These are phyloP conservation scores for Margarornis squamiger DNA, from an alignment of 2,797 vertebrate genomes.

Conservation along the genomic window DNA sequence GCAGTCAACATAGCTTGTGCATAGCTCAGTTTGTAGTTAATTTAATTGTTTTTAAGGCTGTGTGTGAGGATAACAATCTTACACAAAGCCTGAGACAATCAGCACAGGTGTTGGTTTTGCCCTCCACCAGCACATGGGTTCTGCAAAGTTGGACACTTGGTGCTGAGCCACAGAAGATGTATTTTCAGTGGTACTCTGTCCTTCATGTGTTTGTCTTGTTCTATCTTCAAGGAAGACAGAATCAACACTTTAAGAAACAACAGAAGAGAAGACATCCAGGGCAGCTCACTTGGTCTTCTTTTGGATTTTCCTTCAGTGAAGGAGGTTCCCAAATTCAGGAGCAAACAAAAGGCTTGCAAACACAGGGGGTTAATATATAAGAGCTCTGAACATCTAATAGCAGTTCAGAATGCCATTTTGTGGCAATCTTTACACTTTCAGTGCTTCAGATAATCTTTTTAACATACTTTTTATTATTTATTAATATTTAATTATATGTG, in stretches of 20 bases:
- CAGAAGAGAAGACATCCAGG: background rate
- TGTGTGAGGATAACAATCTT: background rate
- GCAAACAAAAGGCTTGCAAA: background rate
- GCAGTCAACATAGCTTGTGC: background rate
- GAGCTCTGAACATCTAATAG: background rate
- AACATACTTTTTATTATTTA: background rate
- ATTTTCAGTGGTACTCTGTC: background rate
- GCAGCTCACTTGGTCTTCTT: background rate
- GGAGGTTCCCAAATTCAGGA: background rate
- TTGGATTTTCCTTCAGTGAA: background rate
- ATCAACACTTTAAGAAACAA: background rate
- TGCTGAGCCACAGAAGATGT: background rate
- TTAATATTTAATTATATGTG: conserved; percentile 22
- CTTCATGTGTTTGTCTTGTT: background rate
- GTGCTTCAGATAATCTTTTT: background rate
- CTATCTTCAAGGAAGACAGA: background rate
- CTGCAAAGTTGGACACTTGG: background rate
- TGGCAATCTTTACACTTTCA: background rate
- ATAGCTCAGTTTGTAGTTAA: background rate
- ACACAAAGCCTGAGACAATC: background rate
- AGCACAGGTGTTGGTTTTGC: background rate
- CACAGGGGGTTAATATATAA: background rate
- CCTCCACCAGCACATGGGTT: background rate
- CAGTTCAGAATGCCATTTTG: background rate
- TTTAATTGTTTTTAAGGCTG: background rate